Percentiles rank a stretch among this genome's conserved stretches.
Conservation (phyloP, 2,113 vertebrate species). For the Corapipo altera region DNA sequence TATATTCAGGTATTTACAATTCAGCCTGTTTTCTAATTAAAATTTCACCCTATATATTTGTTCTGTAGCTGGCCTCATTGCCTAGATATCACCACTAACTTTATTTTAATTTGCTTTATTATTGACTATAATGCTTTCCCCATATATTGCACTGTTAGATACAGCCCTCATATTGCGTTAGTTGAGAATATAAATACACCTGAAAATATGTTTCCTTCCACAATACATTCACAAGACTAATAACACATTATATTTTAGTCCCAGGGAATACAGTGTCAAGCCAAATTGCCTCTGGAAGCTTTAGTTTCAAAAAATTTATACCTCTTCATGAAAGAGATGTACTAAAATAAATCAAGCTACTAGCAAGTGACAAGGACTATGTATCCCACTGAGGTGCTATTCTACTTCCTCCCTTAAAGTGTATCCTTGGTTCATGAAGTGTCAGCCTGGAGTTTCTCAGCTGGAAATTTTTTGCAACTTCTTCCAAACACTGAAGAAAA, state of each 20-base stretch:
- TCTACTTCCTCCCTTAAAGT: neutral
- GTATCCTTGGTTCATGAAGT: neutral
- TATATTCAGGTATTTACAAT: neutral
- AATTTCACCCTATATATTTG: neutral
- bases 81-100: neutral
- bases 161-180: neutral
- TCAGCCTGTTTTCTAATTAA: neutral
- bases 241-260: neutral
- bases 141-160: neutral
- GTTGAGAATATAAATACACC: neutral
- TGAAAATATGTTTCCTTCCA: neutral
- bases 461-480: neutral
- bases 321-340: neutral
- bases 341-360: constrained; percentile 10
- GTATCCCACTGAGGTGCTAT: neutral
- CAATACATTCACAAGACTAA: neutral
- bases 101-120: neutral
- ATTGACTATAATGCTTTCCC: neutral
- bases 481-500: neutral
- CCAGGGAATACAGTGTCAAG: neutral
- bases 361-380: neutral
- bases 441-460: neutral
- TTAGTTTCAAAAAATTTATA: neutral
- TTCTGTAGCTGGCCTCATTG: neutral
- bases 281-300: neutral